These are phyloP conservation scores for Orycteropus afer DNA, from an alignment of 2,113 vertebrate genomes.

Conservation along the genomic window DNA sequence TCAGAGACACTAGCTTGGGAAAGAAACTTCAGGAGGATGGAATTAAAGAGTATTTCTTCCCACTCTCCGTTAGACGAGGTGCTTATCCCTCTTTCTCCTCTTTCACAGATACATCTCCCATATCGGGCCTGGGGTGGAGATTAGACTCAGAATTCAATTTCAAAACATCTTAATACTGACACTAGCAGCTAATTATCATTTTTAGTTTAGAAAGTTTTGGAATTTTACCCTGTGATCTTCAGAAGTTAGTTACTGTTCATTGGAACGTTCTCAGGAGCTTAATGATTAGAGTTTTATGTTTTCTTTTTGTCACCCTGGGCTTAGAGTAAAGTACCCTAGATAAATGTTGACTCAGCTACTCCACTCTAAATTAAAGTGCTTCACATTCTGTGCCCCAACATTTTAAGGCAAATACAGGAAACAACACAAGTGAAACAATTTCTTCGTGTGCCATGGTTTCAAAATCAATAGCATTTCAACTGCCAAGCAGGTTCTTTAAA, in stretches of 20 bases:
- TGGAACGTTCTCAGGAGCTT: constrained; percentile 45
- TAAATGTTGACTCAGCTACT: constrained; percentile 68
- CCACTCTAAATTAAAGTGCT: constrained; percentile 58
- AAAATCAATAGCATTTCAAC: constrained; percentile 78
- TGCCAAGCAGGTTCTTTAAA: constrained; percentile 68
- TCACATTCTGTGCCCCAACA: constrained; percentile 61
- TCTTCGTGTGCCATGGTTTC: constrained; percentile 54
- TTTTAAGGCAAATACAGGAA: constrained; percentile 73
- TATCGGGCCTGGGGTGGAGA: fast-evolving
- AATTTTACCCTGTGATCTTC: constrained; percentile 10
- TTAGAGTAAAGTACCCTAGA: constrained; percentile 13
- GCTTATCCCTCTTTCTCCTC: fast-evolving
- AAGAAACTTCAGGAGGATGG: not conserved
- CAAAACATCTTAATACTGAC: not conserved
- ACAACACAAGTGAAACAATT: constrained; percentile 63
- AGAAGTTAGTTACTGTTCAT: not conserved
- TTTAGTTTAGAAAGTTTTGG: not conserved
- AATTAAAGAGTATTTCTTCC: not conserved
- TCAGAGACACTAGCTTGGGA: not conserved
- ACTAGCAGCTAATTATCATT: not conserved
- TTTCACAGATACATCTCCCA: not conserved
- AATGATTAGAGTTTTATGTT: constrained; percentile 52
- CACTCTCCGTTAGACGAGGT: not conserved
- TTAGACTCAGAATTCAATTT: not conserved
- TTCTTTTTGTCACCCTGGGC: constrained; percentile 22